Evolutionary conservation across 1,140 invertebrate species (phyloP), one percentile per base, ranked within the genome.

Genomic region (Globodera rostochiensis): DNA sequence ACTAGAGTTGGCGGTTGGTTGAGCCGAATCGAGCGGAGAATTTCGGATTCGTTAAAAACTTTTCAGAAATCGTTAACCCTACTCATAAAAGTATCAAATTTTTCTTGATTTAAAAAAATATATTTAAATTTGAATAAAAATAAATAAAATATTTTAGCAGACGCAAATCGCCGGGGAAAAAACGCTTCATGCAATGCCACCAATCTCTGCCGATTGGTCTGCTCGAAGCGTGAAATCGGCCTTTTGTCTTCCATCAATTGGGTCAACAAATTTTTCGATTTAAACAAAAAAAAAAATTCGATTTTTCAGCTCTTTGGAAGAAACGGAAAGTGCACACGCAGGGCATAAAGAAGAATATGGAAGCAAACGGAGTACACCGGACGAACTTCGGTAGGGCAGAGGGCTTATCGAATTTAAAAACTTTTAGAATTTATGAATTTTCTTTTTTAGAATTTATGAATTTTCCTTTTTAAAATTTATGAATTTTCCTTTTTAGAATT

Each of bases 261-360:
- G 57, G 57, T 64, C 36, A 0, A 36, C 36, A 19, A 15, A 49
- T 60, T 13, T 77, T 46, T 84, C 2, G 79, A 77, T 19, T 57
- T 67, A 19, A 19, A 77, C 1, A 57, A 67, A 25, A 25, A 25
- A 25, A 25, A 25, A 25, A 57, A 19, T 77, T 47, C 25, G 13
- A 25, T 50, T 13, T 81, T 83, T 84, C n/a, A 83, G 82, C 19
- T 83, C 82, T 9, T 49, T 83, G 66, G 71, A 86, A 19, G 83
- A 84, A 66, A 83, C 49, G 25, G 82, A 82, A 71, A 71, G 9
- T 4, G 69, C 5, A n/a, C 36, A 13, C n/a, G 25, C 21, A 45
- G 69, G n/a, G n/a, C 69, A 6, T n/a, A 71, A 6, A 21, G 69
- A 71, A 71, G 74, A 80, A 45, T 36, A 60, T 36, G 74, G 46